Evolutionary conservation across 2,797 vertebrate genomes (phyloP), one percentile per base, ranked within the genome.

Genomic region (Mormyrops boulengeri): DNA sequence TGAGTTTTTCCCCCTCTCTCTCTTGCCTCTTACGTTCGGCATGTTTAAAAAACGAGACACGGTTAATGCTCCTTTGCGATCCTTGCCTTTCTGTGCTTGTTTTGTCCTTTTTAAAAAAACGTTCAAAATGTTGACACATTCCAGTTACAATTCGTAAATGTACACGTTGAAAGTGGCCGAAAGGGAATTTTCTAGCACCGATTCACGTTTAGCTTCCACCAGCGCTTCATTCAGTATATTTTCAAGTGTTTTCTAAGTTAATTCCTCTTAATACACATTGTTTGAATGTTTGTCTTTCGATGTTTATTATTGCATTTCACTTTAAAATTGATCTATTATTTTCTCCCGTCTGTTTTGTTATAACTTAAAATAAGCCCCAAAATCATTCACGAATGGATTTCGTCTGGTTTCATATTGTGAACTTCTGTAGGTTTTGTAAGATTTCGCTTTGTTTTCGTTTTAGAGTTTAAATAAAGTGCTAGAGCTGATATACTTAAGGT

Each of bases 1-100:
- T 97, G 91, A 96, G 96, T 94, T 93, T 89, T 91, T 73, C 26
- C 90, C 41, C 50, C 0, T 87, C 88, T 77, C 69, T 41, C 69
- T 87, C 85, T 52, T 19, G n/a, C 8, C 26, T 30, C 38, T 52
- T 77, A 69, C 47, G 22, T 50, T 90, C 34, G 53, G 26, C 87
- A 6, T 60, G 86, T 57, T 38, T 26, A 22, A 57, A 52, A 60
- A 41, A 60, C 8, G 26, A 57, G 53, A 41, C 86, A 38, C 30
- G 8, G 53, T 87, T 57, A 52, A 85, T 47, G 4, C 82, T 52
- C 22, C 30, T 30, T 52, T 85, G 26, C 82, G n/a, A 17, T 6
- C 38, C 30, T 30, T 53, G 52, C 12, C 5, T 85, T 85, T 30
- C 86, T 4, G 47, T 50, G 53, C 7, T 50, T 30, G 8, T 87